Conservation (phyloP, 2,797 vertebrate genomes). For the Cottoperca gobio region DNA sequence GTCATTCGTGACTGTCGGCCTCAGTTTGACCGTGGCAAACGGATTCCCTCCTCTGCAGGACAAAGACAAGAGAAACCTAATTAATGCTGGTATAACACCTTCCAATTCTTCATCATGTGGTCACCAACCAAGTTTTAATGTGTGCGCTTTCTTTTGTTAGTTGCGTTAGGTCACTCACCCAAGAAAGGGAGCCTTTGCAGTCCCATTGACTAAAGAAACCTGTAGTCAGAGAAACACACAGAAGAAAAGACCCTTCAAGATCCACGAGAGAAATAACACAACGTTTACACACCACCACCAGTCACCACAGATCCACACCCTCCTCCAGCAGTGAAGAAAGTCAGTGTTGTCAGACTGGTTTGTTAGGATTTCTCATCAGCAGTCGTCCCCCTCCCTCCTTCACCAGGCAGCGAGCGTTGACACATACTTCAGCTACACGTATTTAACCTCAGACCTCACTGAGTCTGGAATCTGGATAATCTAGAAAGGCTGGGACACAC, state of each 20-base stretch:
- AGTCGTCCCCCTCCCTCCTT: not conserved
- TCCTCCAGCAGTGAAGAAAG: constrained; percentile 47
- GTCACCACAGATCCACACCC: constrained; percentile 41
- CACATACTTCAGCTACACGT: constrained; percentile 28
- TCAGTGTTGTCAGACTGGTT: constrained; percentile 71
- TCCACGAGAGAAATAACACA: constrained; percentile 21
- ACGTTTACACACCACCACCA: constrained; percentile 19
- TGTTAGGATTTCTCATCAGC: constrained; percentile 66
- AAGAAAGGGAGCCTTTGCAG: constrained; percentile 90
- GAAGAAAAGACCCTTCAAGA: constrained; percentile 49
- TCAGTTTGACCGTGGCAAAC: constrained; percentile 93
- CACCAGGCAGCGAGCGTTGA: constrained; percentile 25
- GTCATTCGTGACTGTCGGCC: constrained; percentile 96
- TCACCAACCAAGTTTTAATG: not conserved
- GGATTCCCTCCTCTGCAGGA: constrained; percentile 92
- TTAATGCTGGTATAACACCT: not conserved
- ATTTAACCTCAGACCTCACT: constrained; percentile 30
- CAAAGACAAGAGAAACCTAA: constrained; percentile 17
- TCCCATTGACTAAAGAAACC: constrained; percentile 90
- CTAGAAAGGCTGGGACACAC: constrained; percentile 64
- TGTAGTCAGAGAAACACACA: constrained; percentile 77
- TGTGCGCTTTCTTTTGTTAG: constrained; percentile 35
- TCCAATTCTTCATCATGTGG: not conserved
- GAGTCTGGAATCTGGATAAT: constrained; percentile 73
- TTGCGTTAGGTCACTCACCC: constrained; percentile 84